phyloP scores from a whole-genome alignment of 2,888 invertebrate species.

The Leucania comma region DNA sequence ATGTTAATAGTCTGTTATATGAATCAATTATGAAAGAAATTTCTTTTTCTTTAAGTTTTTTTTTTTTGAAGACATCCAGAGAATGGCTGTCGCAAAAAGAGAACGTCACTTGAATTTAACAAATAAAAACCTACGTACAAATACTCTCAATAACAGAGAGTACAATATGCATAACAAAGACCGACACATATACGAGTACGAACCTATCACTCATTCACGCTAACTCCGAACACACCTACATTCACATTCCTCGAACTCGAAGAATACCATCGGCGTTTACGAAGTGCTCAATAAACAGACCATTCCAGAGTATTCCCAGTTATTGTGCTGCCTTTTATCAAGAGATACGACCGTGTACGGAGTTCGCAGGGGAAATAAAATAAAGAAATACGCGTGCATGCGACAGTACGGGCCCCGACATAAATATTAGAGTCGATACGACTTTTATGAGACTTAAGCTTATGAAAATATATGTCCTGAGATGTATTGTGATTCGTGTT shows the following conservation, averaged over 20 bases:
- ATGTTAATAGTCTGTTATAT: no score
- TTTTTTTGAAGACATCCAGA: no score
- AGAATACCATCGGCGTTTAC: constrained; percentile 60
- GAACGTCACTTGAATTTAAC: no score
- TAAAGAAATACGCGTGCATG: constrained; percentile 64
- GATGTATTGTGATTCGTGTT: constrained; percentile 54
- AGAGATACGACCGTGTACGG: constrained; percentile 63
- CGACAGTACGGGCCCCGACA: constrained; percentile 61
- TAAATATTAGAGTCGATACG: constrained; percentile 81
- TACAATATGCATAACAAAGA: constrained; percentile 8
- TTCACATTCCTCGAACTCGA: constrained; percentile 46
- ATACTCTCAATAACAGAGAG: background rate
- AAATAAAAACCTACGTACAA: background rate
- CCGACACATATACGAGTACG: no score
- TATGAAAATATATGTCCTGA: constrained; percentile 75
- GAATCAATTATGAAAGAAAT: no score
- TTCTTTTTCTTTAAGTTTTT: no score
- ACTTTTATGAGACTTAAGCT: constrained; percentile 69
- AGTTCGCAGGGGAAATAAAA: constrained; percentile 65
- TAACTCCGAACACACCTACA: constrained; percentile 14
- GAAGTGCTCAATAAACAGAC: constrained; percentile 66
- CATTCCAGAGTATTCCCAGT: constrained; percentile 62
- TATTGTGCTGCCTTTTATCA: constrained; percentile 66
- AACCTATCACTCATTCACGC: constrained; percentile 12
- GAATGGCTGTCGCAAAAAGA: no score